Percentiles rank a stretch among this genome's conserved stretches.
Conservation (phyloP, 2,113 vertebrate genomes). For the Petaurus breviceps region DNA sequence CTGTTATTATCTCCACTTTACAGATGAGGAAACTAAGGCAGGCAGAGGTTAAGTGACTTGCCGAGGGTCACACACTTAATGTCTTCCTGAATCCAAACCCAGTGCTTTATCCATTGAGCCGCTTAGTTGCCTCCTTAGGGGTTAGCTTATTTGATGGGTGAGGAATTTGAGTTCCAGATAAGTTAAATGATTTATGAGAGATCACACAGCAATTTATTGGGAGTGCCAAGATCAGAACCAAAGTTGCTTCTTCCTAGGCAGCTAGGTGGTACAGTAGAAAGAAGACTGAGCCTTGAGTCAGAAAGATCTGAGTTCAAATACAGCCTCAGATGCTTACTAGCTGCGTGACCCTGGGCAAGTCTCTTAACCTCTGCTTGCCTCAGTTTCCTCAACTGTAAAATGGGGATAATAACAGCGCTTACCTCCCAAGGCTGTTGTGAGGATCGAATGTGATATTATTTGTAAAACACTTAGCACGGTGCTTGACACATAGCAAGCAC, state of each 20-base stretch:
- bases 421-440: not conserved
- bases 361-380: no score
- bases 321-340: no score
- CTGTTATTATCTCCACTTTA: no score
- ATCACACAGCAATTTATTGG: not conserved
- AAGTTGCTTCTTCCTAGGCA: not conserved
- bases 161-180: no score
- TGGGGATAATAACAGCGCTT: no score
- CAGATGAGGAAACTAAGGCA: no score
- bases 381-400: no score
- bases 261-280: not conserved
- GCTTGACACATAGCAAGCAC: no score
- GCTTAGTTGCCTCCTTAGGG: not conserved
- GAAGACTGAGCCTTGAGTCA: not conserved
- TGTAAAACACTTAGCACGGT: no score
- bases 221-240: not conserved
- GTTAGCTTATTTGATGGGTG: not conserved
- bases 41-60: no score
- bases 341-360: not conserved
- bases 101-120: rapidly evolving
- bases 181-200: not conserved
- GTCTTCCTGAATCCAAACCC: not conserved
- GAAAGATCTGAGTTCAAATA: not conserved
- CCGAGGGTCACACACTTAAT: no score
- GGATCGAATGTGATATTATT: not conserved